Conservation (phyloP, 2,888 invertebrate genomes). For the Megaustenia siamemsis region DNA sequence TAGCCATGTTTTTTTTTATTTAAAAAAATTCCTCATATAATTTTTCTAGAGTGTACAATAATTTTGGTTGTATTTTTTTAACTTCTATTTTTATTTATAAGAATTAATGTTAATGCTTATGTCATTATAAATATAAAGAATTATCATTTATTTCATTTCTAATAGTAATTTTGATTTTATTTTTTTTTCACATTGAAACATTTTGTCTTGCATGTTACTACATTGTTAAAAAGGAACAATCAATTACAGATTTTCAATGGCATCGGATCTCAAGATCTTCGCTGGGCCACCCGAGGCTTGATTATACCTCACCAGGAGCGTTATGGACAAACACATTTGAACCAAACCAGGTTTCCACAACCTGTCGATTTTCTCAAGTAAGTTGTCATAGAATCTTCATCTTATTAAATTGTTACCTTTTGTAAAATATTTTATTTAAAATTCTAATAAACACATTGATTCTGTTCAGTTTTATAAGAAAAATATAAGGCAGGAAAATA, state of each 20-base stretch:
- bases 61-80: too few relatives aligned
- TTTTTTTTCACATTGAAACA: not conserved
- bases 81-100: too few relatives aligned
- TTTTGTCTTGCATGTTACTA: not conserved
- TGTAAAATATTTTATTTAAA: too few relatives aligned
- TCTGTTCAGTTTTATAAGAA: too few relatives aligned
- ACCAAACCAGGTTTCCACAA: constrained; percentile 36
- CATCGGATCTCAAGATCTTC: constrained; percentile 55
- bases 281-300: constrained; percentile 57
- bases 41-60: too few relatives aligned
- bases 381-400: constrained; percentile 16
- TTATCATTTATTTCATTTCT: not conserved
- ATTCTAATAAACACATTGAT: too few relatives aligned
- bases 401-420: not conserved
- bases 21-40: too few relatives aligned
- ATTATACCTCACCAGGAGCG: constrained; percentile 61
- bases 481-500: too few relatives aligned
- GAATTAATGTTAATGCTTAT: too few relatives aligned
- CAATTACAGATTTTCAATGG: constrained; percentile 49
- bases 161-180: not conserved
- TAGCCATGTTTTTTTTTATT: too few relatives aligned
- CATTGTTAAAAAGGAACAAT: not conserved
- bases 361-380: constrained; percentile 56
- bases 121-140: too few relatives aligned
- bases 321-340: constrained; percentile 29